These are phyloP conservation scores for Musca vetustissima DNA, from an alignment of 1,140 invertebrate genomes.

Conservation along the genomic window DNA sequence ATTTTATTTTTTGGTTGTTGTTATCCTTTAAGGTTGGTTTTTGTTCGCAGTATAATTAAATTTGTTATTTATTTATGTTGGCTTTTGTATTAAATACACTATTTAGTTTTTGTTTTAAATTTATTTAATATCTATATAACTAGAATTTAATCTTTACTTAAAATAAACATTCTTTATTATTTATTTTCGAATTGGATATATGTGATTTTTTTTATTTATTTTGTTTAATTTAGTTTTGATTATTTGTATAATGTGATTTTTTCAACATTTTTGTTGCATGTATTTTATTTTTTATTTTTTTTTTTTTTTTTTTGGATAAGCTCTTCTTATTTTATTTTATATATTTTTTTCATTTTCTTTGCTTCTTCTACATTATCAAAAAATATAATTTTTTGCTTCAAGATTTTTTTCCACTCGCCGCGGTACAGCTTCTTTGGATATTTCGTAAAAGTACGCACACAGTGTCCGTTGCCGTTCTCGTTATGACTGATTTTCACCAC, in stretches of 20 bases:
- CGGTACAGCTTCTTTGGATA: conserved; percentile 31
- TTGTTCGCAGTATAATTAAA: neutral
- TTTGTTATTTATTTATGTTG: neutral
- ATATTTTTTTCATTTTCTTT: too few species aligned
- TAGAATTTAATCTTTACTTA: neutral
- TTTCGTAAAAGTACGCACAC: conserved; percentile 35
- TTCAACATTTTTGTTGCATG: conserved; percentile 9
- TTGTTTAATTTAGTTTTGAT: conserved; percentile 10
- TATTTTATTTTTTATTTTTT: too few species aligned
- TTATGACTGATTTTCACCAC: conserved; percentile 56
- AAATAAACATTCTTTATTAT: neutral
- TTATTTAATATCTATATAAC: neutral
- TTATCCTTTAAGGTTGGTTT: neutral
- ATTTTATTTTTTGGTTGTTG: conserved; percentile 3
- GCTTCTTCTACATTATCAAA: conserved; percentile 26
- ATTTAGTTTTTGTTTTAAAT: neutral
- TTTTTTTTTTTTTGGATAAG: too few species aligned
- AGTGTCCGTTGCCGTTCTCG: conserved; percentile 56
- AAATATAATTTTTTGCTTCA: too few species aligned
- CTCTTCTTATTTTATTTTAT: conserved; percentile 21
- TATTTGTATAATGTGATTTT: neutral
- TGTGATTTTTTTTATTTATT: too few species aligned
- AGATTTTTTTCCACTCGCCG: conserved; percentile 32
- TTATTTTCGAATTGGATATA: neutral
- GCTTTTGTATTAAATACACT: neutral